Base-by-base conservation (phyloP, 2,113 vertebrate genomes). In the Pterocles orientalis region DNA sequence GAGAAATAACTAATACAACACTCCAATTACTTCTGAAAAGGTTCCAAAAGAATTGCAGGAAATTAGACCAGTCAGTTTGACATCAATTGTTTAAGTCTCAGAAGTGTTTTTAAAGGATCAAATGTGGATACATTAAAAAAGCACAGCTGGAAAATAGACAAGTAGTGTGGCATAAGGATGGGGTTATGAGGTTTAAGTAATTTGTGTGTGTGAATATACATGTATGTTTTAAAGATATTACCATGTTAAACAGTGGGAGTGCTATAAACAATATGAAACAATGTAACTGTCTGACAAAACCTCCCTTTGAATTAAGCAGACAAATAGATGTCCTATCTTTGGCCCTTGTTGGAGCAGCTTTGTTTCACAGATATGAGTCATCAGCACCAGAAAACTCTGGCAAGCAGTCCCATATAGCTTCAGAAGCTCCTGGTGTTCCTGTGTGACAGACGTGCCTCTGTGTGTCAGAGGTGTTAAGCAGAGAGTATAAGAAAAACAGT, bases 41-140 rank as follows among this genome's bases (percentile, higher is more conserved):
- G 45, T 91, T 96, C 83, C 97, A 92, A 97, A 97, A 95, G 78
- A 95, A 97, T 95, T 92, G 94, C 84, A 96, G 93, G 73, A 97
- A 97, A 97, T 98, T 96, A 97, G 92, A 95, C 78, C 60, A 95
- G 91, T 83, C 93, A 96, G 91, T 97, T 94, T 97, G 94, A 96
- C 95, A 97, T 92, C 45, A 95, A 86, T 86, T 94, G 16, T 85
- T 97, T 97, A 97, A 97, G 29, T 92, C 84, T 91, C 75, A 84
- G 85, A 95, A 95, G 66, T 84, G 72, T 96, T 98, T 98, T 98
- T 92, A 97, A 95, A 97, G 94, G 95, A 97, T 97, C 94, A 96
- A 82, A 95, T 95, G 60, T 86, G 86, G 83, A 78, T 95, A 90
- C 58, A 86, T 96, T 98, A 79, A 97, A 97, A 97, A 96, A 97